Base-by-base conservation (phyloP, 2,888 invertebrate genomes). In the Stenolophus ochropezus region DNA sequence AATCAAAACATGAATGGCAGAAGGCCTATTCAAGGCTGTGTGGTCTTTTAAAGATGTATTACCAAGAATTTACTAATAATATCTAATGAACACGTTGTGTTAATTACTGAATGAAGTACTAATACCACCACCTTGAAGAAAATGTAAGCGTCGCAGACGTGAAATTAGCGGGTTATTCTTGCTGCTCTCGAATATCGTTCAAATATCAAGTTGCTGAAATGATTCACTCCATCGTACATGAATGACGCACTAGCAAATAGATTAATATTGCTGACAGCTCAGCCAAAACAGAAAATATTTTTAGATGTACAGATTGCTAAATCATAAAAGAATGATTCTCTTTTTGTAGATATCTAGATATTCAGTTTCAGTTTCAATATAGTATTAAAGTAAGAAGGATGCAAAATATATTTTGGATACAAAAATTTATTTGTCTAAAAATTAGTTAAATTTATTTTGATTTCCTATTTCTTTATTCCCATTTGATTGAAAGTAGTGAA, bases 121-220 rank as follows among this genome's bases (percentile, higher is more conserved):
- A 61, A 61, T 61, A 61, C 23, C 25, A n/a, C n/a, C n/a, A n/a
- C n/a, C n/a, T n/a, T n/a, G n/a, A n/a, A n/a, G n/a, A n/a, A n/a
- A n/a, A n/a, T n/a, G n/a, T n/a, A n/a, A n/a, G n/a, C n/a, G n/a
- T n/a, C n/a, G 23, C 21, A 61, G 61, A 58, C 25, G 14, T 14
- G 61, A 23, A 61, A 61, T 61, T 61, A 61, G 23, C 23, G 14
- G 23, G 33, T 69, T 33, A 69, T 33, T 33, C 65, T 69, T 58
- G 23, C 14, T 4, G 16, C 33, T 69, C 33, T 27, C 33, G 25
- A 25, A 61, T 69, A 69, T 69, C 65, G 65, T 14, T 33, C 4
- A 33, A 33, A 27, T 61, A 69, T 69, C 65, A 69, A 69, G 65
- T 69, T 69, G 6, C 65, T 14, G 6, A 69, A 69, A 69, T 69